Percentiles rank a stretch among this genome's conserved stretches.
phyloP scores from a whole-genome alignment of 2,888 invertebrate species.

The Teleogryllus oceanicus region DNA sequence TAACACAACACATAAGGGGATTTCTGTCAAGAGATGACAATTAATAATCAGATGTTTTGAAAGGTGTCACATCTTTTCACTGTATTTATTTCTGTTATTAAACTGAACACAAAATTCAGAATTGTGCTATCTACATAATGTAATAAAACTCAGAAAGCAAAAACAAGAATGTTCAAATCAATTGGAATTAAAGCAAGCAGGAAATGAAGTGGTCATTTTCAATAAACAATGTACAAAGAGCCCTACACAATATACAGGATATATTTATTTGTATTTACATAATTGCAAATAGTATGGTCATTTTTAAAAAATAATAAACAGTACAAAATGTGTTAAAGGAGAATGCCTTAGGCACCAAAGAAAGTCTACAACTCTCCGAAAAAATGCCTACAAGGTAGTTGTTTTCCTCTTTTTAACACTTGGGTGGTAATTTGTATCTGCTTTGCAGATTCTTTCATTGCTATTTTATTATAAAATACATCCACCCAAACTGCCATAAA shows the following conservation, averaged over 20 bases:
- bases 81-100: conserved; percentile 6
- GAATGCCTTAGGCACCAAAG: background rate
- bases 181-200: background rate
- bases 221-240: background rate
- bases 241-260: background rate
- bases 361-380: background rate
- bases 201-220: background rate
- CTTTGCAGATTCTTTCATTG: background rate
- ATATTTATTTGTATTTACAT: background rate
- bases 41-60: too few relatives aligned
- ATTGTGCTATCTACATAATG: background rate
- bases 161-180: background rate
- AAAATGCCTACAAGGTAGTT: background rate
- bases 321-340: background rate
- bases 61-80: background rate
- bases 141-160: background rate
- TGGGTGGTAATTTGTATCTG: background rate
- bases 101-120: conserved; percentile 7
- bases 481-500: background rate
- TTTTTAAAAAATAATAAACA: background rate
- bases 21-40: too few relatives aligned
- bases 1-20: too few relatives aligned
- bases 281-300: background rate
- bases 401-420: background rate
- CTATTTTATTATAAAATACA: background rate